Evolutionary conservation across 2,888 invertebrate species (phyloP).

Genomic region (Callimorpha dominula): DNA sequence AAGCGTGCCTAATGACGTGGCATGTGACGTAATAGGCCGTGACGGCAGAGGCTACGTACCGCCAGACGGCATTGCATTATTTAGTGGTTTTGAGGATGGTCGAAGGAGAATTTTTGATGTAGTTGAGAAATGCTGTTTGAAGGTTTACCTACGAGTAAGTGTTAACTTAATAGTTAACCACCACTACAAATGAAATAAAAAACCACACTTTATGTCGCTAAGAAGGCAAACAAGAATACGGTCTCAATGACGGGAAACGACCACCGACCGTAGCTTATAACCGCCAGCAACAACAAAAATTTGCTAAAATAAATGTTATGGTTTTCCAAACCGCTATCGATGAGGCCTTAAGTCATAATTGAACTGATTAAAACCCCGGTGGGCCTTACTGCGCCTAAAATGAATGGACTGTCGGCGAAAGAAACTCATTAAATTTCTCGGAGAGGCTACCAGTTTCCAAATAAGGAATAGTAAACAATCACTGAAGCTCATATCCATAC

Average conservation of each 20-base stretch:
- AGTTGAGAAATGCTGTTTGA: conserved; percentile 2
- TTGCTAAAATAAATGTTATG: no score
- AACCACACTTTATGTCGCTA: not conserved
- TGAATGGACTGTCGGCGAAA: no score
- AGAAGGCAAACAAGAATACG: not conserved
- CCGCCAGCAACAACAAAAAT: conserved; percentile 4
- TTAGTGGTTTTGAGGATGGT: conserved; percentile 41
- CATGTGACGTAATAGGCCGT: conserved; percentile 66
- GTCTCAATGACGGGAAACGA: not conserved
- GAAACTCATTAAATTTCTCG: no score
- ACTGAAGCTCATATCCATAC: no score
- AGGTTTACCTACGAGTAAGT: not conserved
- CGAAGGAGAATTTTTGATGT: conserved; percentile 18
- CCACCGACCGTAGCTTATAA: not conserved
- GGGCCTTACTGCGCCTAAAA: no score
- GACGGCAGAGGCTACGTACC: conserved; percentile 50
- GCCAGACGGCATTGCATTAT: conserved; percentile 50
- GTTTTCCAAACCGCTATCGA: no score
- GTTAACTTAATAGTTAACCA: not conserved
- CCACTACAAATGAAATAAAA: not conserved
- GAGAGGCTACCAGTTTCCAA: no score
- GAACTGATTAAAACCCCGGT: no score
- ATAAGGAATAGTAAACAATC: no score
- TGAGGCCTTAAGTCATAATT: no score
- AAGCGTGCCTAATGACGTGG: conserved; percentile 68